phyloP scores from a whole-genome alignment of 2,113 vertebrate species.

The Nibea albiflora region DNA sequence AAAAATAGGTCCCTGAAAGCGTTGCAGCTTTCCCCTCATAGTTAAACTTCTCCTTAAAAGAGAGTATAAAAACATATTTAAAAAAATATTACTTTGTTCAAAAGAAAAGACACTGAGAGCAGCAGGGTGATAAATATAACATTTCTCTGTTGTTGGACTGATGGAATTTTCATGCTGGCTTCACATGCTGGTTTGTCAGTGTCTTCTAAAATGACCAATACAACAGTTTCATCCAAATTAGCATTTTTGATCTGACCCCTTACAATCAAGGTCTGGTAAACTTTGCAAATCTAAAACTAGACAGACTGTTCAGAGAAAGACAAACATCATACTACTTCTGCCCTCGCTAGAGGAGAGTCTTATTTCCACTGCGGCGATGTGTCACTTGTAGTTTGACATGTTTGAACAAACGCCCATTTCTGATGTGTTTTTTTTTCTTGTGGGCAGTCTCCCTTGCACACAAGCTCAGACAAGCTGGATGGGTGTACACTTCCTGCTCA shows the following conservation, averaged over 20 bases:
- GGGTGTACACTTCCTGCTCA: not conserved
- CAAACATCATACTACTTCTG: not conserved
- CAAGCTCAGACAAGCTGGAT: not conserved
- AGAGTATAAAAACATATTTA: not conserved
- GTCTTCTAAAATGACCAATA: not conserved
- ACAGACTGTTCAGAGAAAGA: too few relatives aligned
- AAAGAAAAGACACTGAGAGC: not conserved
- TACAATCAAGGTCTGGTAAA: not conserved
- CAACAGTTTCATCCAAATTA: not conserved
- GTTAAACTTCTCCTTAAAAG: not conserved
- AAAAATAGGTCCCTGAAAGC: too few relatives aligned
- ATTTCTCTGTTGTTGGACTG: not conserved
- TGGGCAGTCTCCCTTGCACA: not conserved
- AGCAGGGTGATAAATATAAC: not conserved
- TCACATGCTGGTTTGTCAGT: not conserved
- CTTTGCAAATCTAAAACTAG: too few relatives aligned
- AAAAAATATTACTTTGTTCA: not conserved
- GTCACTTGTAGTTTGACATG: not conserved
- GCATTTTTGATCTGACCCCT: not conserved
- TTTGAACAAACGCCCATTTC: not conserved
- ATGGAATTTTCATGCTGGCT: not conserved
- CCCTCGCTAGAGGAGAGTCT: not conserved
- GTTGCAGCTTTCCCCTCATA: not conserved
- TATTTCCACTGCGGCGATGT: not conserved
- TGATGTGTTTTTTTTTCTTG: not conserved